Conservation (phyloP, 2,888 invertebrate genomes). For the Vanessa cardui region DNA sequence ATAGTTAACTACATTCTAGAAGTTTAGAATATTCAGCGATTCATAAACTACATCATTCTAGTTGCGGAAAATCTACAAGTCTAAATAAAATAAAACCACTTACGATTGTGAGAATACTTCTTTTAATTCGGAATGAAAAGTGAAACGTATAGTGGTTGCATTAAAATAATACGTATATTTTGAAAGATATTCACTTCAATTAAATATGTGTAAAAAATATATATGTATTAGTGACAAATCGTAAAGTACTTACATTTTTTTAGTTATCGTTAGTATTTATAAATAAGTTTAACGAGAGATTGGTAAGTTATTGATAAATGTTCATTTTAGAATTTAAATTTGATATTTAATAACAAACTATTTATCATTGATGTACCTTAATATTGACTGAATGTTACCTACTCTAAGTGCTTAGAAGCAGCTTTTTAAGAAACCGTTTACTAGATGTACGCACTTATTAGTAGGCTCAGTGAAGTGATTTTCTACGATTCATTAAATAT, state of each 20-base stretch:
- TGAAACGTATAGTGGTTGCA: slow-evolving; percentile 13
- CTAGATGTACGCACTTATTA: slow-evolving; percentile 22
- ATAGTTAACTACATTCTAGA: slow-evolving; percentile 40
- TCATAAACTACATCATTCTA: slow-evolving; percentile 28
- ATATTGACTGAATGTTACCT: slow-evolving; percentile 47
- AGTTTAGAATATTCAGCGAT: slow-evolving; percentile 37
- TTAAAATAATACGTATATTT: slow-evolving; percentile 18
- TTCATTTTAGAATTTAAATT: slow-evolving; percentile 18
- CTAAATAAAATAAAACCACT: not conserved
- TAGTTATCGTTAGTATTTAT: slow-evolving; percentile 19
- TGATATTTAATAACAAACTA: slow-evolving; percentile 14
- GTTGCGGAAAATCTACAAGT: slow-evolving; percentile 24
- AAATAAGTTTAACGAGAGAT: slow-evolving; percentile 19
- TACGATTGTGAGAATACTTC: no score
- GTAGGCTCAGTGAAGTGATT: slow-evolving; percentile 18
- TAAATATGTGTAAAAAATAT: slow-evolving; percentile 4
- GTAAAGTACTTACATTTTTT: no score
- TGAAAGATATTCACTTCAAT: slow-evolving; percentile 16
- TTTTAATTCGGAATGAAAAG: no score
- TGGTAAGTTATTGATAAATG: slow-evolving; percentile 13
- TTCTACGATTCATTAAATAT: slow-evolving; percentile 24
- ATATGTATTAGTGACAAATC: slow-evolving; percentile 15
- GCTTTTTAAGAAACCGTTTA: slow-evolving; percentile 38
- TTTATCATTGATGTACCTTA: slow-evolving; percentile 34
- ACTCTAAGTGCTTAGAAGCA: slow-evolving; percentile 39